A percentile compares a stretch with the other conserved stretches of the same genome.
phyloP scores from a whole-genome alignment of 1,140 invertebrate species.

The Hirudo medicinalis region DNA sequence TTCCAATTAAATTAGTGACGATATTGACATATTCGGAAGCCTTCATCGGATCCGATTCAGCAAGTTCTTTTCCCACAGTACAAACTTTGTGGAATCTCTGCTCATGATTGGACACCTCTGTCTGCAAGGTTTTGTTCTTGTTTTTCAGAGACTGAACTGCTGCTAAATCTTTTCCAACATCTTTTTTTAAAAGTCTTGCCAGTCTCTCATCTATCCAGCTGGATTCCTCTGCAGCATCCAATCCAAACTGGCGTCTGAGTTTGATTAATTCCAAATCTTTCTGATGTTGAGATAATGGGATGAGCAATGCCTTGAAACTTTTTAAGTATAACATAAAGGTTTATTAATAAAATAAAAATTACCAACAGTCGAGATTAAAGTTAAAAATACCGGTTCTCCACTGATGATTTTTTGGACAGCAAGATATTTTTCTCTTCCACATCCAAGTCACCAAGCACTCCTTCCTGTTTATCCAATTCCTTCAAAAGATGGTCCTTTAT shows the following conservation, averaged over 20 bases:
- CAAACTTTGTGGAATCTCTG: constrained; percentile 72
- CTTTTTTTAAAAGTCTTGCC: constrained; percentile 70
- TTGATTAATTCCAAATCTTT: constrained; percentile 88
- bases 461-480: constrained; percentile 82
- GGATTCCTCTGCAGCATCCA: constrained; percentile 96
- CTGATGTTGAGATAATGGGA: constrained; percentile 74
- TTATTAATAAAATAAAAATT: not conserved
- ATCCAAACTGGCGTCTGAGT: constrained; percentile 93
- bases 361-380: constrained; percentile 9
- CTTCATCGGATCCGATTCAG: constrained; percentile 62
- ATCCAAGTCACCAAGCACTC: constrained; percentile 80
- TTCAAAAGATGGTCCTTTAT: constrained; percentile 51
- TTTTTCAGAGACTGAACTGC: constrained; percentile 94
- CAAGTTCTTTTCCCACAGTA: constrained; percentile 76
- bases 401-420: constrained; percentile 75
- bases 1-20: constrained; percentile 72
- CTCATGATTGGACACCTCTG: constrained; percentile 95
- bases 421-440: constrained; percentile 91
- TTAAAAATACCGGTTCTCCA: constrained; percentile 65
- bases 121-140: constrained; percentile 61
- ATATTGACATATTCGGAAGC: constrained; percentile 45
- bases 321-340: not conserved
- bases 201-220: constrained; percentile 90
- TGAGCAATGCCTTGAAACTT: constrained; percentile 42
- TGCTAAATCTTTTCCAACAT: constrained; percentile 88